Evolutionary conservation across 1,140 invertebrate genomes (phyloP), one percentile per base, ranked within the genome.

Genomic region (Myzus persicae): DNA sequence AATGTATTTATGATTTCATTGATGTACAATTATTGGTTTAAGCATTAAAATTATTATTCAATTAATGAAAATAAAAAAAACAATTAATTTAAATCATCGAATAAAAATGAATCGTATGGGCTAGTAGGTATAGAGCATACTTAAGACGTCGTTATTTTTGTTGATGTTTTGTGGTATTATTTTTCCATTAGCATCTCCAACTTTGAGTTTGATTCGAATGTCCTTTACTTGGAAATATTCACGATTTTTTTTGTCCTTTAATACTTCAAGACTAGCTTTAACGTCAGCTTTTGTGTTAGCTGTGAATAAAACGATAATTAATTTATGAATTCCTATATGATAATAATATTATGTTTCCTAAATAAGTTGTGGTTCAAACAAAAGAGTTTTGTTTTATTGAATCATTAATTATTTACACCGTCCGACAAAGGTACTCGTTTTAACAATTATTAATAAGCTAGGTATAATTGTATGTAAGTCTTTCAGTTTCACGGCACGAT

Each of bases 151-250:
- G n/a, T 94, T 94, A 46, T 94, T 93, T 24, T 54, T 54, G 93
- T 94, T 94, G 24, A 81, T 91, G 46, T 94, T 93, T 36, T 90
- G 94, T 91, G 94, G 94, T 26, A 90, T 93, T 24, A 94, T 93
- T 93, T 93, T 91, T 91, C 93, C 94, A 90, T 95, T 94, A 14
- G 94, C 96, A 94, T 96, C 95, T 0, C 96, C 96, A 14, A 97
- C 95, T 94, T 95, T 96, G 38, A 97, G 95, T 95, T 97, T 97
- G 6, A 96, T 95, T 24, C 95, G 94, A 2, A 97, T 94, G 94
- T 96, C 96, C 48, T 97, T 96, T 0, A 96, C 94, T 94, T 96
- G 96, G 48, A 97, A 95, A 94, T 96, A 96, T 67, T 96, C 95
- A 4, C 96, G 95, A 0, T 96, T 96, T 44, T 97, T 96, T 94